Evolutionary conservation across 2,797 vertebrate species (phyloP).

Genomic region (Aphelocoma californica): DNA sequence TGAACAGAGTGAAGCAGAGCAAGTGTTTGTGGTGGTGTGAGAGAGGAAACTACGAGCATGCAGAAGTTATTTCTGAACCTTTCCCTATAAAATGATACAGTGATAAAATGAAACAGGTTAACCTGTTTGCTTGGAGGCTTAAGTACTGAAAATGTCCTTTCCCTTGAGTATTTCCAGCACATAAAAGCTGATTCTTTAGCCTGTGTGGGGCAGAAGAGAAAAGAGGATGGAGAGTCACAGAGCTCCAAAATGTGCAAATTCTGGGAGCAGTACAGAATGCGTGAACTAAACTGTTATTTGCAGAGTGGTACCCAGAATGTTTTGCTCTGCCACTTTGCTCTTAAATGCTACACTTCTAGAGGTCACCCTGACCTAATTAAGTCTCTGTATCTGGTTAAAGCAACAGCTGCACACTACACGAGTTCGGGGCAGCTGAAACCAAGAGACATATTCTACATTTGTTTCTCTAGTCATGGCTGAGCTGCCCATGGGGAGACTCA

Average conservation of each 20-base stretch:
- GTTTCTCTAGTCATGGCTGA: neutral
- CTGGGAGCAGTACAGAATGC: neutral
- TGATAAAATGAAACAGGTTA: neutral
- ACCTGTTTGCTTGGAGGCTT: neutral
- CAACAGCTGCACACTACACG: conserved; percentile 22
- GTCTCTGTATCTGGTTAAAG: conserved; percentile 32
- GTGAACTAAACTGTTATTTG: neutral
- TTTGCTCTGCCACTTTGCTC: conserved; percentile 5
- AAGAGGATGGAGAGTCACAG: neutral
- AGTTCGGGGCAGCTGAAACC: neutral
- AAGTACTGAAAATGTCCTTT: neutral
- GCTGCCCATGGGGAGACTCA: neutral
- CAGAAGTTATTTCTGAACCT: neutral
- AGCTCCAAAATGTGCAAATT: neutral
- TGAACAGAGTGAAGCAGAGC: neutral
- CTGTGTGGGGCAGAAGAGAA: neutral
- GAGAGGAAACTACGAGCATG: neutral
- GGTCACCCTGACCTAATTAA: conserved; percentile 53
- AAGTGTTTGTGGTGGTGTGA: neutral
- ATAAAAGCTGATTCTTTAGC: neutral
- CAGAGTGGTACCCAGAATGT: neutral
- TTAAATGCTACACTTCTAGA: conserved; percentile 16
- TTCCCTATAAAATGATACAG: neutral
- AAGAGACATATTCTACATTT: neutral
- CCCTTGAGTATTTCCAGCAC: neutral